Evolutionary conservation across 1,140 invertebrate species (phyloP), one percentile per base, ranked within the genome.

Genomic region (Hypsibius dujardini): DNA sequence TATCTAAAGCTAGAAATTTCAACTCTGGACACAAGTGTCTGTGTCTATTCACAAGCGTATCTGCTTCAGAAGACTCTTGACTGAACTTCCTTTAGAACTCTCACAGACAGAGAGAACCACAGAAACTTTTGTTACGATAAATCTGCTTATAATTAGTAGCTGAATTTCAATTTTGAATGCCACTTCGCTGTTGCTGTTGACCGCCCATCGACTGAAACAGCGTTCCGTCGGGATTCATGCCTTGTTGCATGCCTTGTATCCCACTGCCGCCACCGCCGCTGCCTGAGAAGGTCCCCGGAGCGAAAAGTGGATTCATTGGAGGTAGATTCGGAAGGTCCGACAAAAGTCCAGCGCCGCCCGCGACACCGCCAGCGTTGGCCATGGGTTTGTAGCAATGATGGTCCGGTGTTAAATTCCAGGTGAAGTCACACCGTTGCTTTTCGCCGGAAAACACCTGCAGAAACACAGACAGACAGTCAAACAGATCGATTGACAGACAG

Each of bases 371-470:
- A 42, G 42, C 42, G 42, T 7, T 14, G 62, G 7, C 62, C 62
- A 67, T 67, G 12, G 62, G 62, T 67, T 67, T 67, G 42, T 14
- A 67, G 62, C 62, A 67, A 12, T 12, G 62, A 67, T 67, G 7
- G 42, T 42, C 42, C 12, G 62, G 82, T 0, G 89, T 89, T 73
- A 91, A 81, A 77, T 92, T 90, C 91, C 92, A 95, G n/a, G 94
- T 80, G 76, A 92, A 95, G 77, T 92, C 87, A 78, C 89, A 95
- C 90, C 90, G 93, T 73, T 92, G 89, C 1, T 83, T 84, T 14
- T 89, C 74, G 77, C 84, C 84, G 1, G 2, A 46, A 42, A 67
- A 67, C 62, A 67, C 62, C 62, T 67, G 42, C 7, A 67, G 3
- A 3, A 14, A 3, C 62, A 42, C 7, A 42, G 3, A 3, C 62